Evolutionary conservation across 2,888 invertebrate genomes (phyloP).

Genomic region (Xanthia togata): DNA sequence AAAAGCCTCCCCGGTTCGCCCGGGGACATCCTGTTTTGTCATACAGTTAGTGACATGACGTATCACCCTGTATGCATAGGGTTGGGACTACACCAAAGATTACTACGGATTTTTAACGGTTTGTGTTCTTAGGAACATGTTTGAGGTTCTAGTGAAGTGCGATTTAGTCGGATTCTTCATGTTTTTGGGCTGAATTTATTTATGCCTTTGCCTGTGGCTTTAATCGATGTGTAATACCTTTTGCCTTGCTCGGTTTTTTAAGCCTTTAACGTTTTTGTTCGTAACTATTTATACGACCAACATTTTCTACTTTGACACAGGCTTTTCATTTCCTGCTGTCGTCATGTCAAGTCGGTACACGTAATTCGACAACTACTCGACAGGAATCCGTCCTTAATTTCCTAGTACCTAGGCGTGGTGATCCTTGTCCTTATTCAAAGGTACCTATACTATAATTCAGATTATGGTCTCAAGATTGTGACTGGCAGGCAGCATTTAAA

Average conservation of each 20-base stretch:
- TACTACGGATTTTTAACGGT: conserved; percentile 62
- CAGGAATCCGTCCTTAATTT: not conserved
- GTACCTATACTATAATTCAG: not conserved
- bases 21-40: conserved; percentile 80
- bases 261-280: not conserved
- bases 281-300: not conserved
- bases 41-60: conserved; percentile 76
- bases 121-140: conserved; percentile 52
- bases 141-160: conserved; percentile 47
- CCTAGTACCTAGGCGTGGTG: not conserved
- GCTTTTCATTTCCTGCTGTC: conserved; percentile 16
- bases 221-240: conserved; percentile 3
- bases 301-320: conserved; percentile 1
- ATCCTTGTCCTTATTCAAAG: not conserved
- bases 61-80: conserved; percentile 70
- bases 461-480: not conserved
- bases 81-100: conserved; percentile 63
- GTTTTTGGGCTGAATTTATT: conserved; percentile 38
- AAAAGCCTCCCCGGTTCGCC: conserved; percentile 75
- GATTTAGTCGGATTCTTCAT: conserved; percentile 38
- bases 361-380: not conserved
- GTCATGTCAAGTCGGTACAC: not conserved
- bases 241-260: not conserved
- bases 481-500: not conserved
- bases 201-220: conserved; percentile 12